phyloP scores from a whole-genome alignment of 2,888 invertebrate genomes.

The Ramazzottius varieornatus region DNA sequence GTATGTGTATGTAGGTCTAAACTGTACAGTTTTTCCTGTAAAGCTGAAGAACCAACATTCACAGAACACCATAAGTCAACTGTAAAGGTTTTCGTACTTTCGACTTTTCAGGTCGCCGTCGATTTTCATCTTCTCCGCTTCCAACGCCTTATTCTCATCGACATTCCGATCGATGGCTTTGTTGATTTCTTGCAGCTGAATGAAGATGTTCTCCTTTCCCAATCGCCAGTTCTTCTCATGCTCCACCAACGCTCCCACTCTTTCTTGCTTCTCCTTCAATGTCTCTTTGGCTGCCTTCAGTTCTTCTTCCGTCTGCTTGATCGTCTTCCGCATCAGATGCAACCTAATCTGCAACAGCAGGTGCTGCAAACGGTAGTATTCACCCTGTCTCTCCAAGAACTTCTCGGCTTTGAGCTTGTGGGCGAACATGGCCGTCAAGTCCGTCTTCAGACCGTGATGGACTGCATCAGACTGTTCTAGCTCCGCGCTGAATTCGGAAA shows the following conservation, averaged over 20 bases:
- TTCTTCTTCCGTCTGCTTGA: neutral
- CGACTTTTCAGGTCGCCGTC: constrained; percentile 31
- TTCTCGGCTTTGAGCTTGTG: neutral
- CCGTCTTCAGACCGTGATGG: constrained; percentile 37
- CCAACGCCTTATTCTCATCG: constrained; percentile 34
- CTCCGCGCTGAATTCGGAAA: constrained; percentile 43
- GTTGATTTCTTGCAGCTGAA: constrained; percentile 34
- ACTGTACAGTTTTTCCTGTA: too few species aligned
- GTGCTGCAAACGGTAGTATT: neutral
- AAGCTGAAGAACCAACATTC: too few species aligned
- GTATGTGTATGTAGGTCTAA: too few species aligned
- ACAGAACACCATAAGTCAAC: too few species aligned
- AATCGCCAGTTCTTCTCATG: neutral
- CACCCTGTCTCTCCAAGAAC: neutral
- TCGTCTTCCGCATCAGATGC: neutral
- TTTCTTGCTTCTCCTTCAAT: neutral
- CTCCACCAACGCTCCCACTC: neutral
- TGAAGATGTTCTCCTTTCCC: neutral
- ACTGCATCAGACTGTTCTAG: neutral
- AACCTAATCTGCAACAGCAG: neutral
- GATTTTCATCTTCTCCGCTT: constrained; percentile 29
- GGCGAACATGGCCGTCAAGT: neutral
- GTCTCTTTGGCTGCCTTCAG: neutral
- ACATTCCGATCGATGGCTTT: constrained; percentile 44
- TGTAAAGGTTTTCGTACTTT: constrained; percentile 29